These are phyloP conservation scores for Daboia siamensis DNA, from an alignment of 2,113 vertebrate genomes.

Conservation along the genomic window DNA sequence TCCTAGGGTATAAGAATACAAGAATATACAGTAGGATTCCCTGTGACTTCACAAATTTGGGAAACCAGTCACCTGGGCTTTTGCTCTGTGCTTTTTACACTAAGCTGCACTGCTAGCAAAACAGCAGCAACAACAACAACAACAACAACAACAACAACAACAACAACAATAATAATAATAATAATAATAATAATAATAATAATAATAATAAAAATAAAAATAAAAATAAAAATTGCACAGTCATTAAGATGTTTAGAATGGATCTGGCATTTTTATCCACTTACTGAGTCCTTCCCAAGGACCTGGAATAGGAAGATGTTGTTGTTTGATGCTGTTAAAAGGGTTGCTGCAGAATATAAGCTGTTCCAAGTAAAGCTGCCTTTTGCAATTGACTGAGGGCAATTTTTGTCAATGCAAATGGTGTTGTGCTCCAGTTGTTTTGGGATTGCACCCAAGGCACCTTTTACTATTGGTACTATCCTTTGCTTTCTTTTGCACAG, in stretches of 20 bases:
- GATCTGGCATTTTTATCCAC: background rate
- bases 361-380: background rate
- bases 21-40: background rate
- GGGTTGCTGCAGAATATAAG: background rate
- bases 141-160: too few relatives aligned
- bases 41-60: background rate
- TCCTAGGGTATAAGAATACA: background rate
- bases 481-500: background rate
- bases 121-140: too few relatives aligned
- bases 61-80: background rate
- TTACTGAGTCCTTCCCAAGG: background rate
- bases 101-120: background rate
- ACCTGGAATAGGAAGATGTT: background rate
- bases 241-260: background rate
- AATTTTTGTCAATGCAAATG: background rate
- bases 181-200: too few relatives aligned
- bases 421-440: background rate
- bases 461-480: background rate
- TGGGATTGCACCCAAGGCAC: background rate
- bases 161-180: too few relatives aligned
- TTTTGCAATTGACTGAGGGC: background rate
- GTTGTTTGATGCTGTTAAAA: background rate
- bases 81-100: background rate
- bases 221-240: background rate
- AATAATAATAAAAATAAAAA: too few relatives aligned